phyloP scores from a whole-genome alignment of 2,888 invertebrate species.

The Adineta ricciae region DNA sequence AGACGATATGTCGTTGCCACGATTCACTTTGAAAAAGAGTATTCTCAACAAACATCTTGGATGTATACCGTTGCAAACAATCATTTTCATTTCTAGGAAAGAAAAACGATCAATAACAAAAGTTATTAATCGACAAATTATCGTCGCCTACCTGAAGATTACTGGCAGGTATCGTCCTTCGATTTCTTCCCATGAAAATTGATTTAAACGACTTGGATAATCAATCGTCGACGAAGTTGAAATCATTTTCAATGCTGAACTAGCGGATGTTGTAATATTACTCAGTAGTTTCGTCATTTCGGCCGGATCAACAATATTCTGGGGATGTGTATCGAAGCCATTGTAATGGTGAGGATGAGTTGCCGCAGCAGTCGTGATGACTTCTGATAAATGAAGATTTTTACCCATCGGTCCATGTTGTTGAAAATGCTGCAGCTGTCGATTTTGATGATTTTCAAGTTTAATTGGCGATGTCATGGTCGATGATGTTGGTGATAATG shows the following conservation, averaged over 20 bases:
- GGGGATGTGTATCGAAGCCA: not conserved
- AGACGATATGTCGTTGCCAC: not conserved
- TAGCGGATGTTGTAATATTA: not conserved
- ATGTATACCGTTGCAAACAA: not conserved
- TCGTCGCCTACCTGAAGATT: not conserved
- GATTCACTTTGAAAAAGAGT: constrained; percentile 16
- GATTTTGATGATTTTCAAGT: not conserved
- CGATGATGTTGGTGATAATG: not conserved
- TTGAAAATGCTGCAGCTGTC: not conserved
- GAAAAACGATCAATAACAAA: not conserved
- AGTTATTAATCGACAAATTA: too few species aligned
- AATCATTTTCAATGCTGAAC: not conserved
- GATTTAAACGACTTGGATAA: constrained; percentile 21
- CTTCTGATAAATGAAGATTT: not conserved
- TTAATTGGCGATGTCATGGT: not conserved
- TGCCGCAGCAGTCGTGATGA: not conserved
- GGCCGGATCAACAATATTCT: not conserved
- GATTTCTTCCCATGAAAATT: constrained; percentile 2
- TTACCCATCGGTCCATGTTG: not conserved
- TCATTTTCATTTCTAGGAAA: not conserved
- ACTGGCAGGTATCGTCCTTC: not conserved
- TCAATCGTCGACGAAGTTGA: not conserved
- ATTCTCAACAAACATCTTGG: not conserved
- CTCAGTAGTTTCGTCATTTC: not conserved
- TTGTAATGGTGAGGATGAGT: not conserved